Conservation (phyloP, 2,888 invertebrate genomes). For the Parapristionchus giblindavisi region DNA sequence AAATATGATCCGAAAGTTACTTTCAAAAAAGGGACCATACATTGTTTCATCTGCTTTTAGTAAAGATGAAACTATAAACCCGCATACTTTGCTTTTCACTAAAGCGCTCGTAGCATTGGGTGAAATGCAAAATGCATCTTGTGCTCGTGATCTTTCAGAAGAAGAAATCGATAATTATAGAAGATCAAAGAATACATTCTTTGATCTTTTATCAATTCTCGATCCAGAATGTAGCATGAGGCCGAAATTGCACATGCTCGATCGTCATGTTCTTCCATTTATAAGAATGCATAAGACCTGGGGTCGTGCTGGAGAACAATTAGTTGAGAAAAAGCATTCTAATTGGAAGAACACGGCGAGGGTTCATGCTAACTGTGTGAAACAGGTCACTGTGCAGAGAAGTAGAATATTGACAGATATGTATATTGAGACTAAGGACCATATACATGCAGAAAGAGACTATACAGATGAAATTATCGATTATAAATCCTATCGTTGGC, state of each 20-base stretch:
- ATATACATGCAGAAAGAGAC: background rate
- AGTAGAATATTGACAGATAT: slow-evolving; percentile 15
- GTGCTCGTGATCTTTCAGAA: background rate
- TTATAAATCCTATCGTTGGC: too few relatives aligned
- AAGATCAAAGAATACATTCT: background rate
- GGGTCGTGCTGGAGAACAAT: slow-evolving; percentile 7
- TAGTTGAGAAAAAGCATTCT: slow-evolving; percentile 8
- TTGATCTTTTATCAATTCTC: background rate
- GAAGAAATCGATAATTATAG: slow-evolving; percentile 3
- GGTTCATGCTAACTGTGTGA: background rate
- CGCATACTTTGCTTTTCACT: background rate
- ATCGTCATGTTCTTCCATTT: slow-evolving; percentile 18
- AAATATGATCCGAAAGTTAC: slow-evolving; percentile 3
- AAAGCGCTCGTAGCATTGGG: background rate
- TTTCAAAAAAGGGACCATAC: background rate
- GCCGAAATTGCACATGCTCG: slow-evolving; percentile 13
- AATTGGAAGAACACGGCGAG: slow-evolving; percentile 31
- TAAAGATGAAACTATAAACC: background rate
- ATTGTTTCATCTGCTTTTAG: background rate
- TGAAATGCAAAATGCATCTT: background rate
- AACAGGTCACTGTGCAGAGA: slow-evolving; percentile 1
- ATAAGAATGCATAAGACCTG: slow-evolving; percentile 16
- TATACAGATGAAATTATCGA: background rate
- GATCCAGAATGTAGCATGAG: slow-evolving; percentile 3
- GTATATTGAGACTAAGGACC: background rate